Percentiles rank a stretch among this genome's conserved stretches.
Evolutionary conservation across 2,888 invertebrate species (phyloP).

Genomic region (Callyntrura sp.): DNA sequence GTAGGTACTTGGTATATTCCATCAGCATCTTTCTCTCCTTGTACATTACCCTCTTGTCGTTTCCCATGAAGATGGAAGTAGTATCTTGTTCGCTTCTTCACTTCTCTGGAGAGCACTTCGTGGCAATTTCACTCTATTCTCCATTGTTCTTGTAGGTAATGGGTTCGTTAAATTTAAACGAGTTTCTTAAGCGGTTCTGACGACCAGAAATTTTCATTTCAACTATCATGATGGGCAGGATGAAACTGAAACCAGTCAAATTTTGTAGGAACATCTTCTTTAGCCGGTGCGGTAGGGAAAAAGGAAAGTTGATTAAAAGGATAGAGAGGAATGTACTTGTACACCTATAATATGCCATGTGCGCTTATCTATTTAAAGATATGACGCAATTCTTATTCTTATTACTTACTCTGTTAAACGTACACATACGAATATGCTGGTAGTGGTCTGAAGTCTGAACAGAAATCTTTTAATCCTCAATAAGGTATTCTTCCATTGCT

Average conservation of each 20-base stretch:
- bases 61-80: background rate
- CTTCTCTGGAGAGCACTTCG: background rate
- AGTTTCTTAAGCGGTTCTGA: constrained; percentile 71
- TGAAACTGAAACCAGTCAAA: constrained; percentile 13
- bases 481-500: no score
- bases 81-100: background rate
- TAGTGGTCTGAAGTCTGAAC: no score
- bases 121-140: constrained; percentile 16
- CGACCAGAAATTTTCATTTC: constrained; percentile 71
- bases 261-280: background rate
- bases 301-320: no score
- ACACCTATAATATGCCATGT: no score
- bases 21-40: background rate
- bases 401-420: no score
- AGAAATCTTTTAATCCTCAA: no score
- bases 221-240: background rate
- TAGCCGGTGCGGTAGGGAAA: no score
- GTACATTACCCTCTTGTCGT: background rate
- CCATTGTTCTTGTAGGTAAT: constrained; percentile 59
- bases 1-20: background rate
- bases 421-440: no score
- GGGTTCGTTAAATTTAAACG: constrained; percentile 77
- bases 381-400: no score
- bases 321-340: no score
- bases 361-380: no score